Evolutionary conservation across 2,797 vertebrate genomes (phyloP).

Genomic region (Erithacus rubecula): DNA sequence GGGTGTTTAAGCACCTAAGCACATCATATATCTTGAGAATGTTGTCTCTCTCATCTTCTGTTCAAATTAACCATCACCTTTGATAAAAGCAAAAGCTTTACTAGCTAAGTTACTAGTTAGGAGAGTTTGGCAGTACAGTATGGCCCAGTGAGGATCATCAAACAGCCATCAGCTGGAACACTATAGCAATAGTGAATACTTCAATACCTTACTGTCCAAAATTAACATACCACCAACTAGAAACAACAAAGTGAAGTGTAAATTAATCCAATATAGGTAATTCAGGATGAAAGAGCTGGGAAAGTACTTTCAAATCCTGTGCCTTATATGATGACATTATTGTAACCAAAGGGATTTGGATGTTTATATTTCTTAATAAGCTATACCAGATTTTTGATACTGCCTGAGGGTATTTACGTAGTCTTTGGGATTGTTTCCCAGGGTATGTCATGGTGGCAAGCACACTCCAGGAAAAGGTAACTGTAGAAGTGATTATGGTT

Average conservation of each 20-base stretch:
- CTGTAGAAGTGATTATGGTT: background rate
- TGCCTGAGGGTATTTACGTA: background rate
- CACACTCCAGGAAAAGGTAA: background rate
- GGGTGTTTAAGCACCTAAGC: background rate
- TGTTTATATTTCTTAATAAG: background rate
- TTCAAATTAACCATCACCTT: background rate
- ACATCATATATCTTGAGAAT: background rate
- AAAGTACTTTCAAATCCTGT: background rate
- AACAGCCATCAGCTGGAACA: background rate
- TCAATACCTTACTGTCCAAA: background rate
- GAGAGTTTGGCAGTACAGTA: background rate
- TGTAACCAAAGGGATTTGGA: background rate
- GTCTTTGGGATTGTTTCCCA: background rate
- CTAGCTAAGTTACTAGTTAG: background rate
- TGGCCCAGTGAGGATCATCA: background rate
- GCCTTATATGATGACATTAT: background rate
- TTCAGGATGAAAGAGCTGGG: background rate
- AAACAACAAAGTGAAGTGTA: background rate
- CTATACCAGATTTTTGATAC: background rate
- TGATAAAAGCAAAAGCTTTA: background rate
- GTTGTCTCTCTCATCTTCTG: background rate
- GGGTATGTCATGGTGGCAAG: background rate
- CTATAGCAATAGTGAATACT: background rate
- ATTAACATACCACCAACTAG: background rate
- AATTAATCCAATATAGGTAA: background rate